These are phyloP conservation scores for Crenichthys baileyi DNA, from an alignment of 2,797 vertebrate species.

Conservation along the genomic window DNA sequence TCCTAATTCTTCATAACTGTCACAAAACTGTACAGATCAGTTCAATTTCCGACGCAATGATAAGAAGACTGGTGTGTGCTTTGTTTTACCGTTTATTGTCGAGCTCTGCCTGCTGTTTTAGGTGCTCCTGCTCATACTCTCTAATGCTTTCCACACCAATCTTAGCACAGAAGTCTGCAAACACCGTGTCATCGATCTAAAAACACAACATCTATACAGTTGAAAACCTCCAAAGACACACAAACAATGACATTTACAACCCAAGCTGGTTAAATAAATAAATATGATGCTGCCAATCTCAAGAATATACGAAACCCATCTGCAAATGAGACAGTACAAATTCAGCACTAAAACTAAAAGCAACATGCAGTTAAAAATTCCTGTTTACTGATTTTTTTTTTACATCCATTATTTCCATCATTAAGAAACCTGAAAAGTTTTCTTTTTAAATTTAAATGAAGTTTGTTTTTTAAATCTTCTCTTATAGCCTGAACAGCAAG, in stretches of 20 bases:
- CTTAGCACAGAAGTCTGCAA: constrained; percentile 90
- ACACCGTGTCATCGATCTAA: constrained; percentile 91
- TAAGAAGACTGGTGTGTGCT: background rate
- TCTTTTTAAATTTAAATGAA: background rate
- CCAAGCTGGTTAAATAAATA: background rate
- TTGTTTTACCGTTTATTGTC: constrained; percentile 87
- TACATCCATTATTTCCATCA: background rate
- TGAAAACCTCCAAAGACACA: background rate
- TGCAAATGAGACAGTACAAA: background rate
- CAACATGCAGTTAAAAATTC: background rate
- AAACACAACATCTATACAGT: constrained; percentile 27
- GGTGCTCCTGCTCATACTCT: constrained; percentile 88
- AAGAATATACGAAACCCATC: background rate
- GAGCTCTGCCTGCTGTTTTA: constrained; percentile 87
- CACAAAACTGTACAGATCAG: background rate
- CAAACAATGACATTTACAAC: background rate
- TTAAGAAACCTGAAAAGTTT: background rate
- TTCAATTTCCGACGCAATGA: background rate
- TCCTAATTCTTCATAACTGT: background rate
- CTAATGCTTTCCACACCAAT: constrained; percentile 90
- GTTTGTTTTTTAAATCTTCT: background rate
- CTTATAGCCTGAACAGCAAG: background rate
- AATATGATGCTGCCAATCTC: background rate
- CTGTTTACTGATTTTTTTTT: too few relatives aligned
- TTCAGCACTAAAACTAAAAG: background rate